phyloP scores from a whole-genome alignment of 2,113 vertebrate species.

The Nanger granti region DNA sequence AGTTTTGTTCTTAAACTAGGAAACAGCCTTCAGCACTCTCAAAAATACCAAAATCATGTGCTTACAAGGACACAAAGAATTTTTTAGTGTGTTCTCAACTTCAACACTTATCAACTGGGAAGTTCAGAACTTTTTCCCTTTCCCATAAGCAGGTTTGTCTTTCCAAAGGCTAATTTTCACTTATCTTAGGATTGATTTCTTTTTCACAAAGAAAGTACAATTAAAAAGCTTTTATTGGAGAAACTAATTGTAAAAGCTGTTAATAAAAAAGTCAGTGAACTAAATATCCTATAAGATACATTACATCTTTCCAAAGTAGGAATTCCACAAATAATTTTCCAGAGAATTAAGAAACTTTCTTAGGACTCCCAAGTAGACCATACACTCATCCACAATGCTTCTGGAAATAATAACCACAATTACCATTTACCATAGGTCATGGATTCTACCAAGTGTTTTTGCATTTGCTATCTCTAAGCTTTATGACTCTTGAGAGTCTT shows the following conservation, averaged over 20 bases:
- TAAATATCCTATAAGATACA: background rate
- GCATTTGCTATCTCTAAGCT: background rate
- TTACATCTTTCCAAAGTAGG: conserved; percentile 2
- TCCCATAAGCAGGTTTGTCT: background rate
- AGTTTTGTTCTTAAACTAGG: conserved; percentile 9
- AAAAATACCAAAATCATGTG: conserved; percentile 26
- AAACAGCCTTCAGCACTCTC: conserved; percentile 1
- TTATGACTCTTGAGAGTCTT: background rate
- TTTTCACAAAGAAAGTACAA: conserved; percentile 5
- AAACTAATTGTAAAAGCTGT: background rate
- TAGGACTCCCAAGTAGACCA: background rate
- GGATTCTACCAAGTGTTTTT: conserved; percentile 12
- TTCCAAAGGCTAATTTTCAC: background rate
- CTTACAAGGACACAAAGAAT: background rate
- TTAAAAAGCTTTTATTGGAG: background rate
- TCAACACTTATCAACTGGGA: background rate
- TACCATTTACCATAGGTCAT: background rate
- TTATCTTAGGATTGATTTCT: background rate
- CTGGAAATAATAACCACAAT: background rate
- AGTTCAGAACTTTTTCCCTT: conserved; percentile 17
- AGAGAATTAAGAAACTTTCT: conserved; percentile 24
- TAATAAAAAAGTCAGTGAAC: background rate
- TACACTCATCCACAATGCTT: background rate
- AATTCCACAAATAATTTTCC: conserved; percentile 24
- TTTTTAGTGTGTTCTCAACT: conserved; percentile 25